Base-by-base conservation (phyloP, 2,888 invertebrate genomes). In the Coenonympha glycerion region DNA sequence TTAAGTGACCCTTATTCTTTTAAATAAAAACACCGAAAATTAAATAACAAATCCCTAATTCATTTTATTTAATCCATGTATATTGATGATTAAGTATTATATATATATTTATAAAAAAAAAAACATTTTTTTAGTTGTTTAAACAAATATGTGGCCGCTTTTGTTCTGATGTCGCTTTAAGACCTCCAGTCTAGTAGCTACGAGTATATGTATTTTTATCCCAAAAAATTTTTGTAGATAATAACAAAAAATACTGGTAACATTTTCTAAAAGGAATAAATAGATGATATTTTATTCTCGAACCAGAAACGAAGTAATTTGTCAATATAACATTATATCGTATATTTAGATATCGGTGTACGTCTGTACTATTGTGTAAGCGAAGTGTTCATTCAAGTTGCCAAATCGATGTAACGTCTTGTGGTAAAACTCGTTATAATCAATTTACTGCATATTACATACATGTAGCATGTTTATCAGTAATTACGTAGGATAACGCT, bases 321-420 rank as follows among this genome's bases (percentile, higher is more conserved):
- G 9, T 9, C 31, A 44, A 13, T 21, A 21, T 44, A 44, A 39
- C 16, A 44, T 53, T 49, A 53, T 45, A 13, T 28, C 37, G 30
- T 57, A 52, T 56, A 44, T 55, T 55, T 55, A 59, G 57, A 52
- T 26, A 49, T 57, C 55, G 53, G 52, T 55, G 53, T 54, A 59
- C 56, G 56, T 57, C 53, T 61, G 55, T 56, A 53, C 49, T 54
- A 47, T 49, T 53, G 44, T 58, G 62, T 70, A 73, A 73, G 71
- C 69, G 58, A 70, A 71, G 86, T 84, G 85, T 87, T 86, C 83
- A 84, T 80, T 68, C 74, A 73, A 69, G 82, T 78, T 87, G 87
- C 87, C 87, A 87, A 87, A 87, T 85, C 71, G 71, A 65, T 82
- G 73, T 86, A 79, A 76, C 76, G 70, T 68, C 59, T 62, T 72